These are phyloP conservation scores for Epinephelus awoara DNA, from an alignment of 2,797 vertebrate species.

Conservation along the genomic window DNA sequence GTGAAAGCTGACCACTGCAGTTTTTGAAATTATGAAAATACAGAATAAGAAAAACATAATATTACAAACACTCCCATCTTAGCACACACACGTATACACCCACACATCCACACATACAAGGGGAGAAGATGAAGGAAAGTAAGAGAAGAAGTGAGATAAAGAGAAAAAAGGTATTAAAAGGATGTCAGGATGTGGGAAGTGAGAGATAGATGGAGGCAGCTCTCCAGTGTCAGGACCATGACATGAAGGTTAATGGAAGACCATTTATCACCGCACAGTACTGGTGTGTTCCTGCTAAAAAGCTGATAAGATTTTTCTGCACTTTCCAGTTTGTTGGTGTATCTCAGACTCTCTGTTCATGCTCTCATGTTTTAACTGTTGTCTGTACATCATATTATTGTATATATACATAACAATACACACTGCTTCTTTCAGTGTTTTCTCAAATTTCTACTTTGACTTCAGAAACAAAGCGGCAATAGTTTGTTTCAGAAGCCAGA, in stretches of 20 bases:
- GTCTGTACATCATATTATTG: not conserved
- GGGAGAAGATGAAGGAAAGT: not conserved
- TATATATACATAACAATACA: not conserved
- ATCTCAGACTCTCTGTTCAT: slow-evolving; percentile 7
- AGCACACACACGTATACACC: not conserved
- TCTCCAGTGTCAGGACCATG: slow-evolving; percentile 59
- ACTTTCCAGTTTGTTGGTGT: not conserved
- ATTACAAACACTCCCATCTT: not conserved
- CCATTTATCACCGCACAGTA: slow-evolving; percentile 68
- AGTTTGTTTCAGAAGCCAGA: no score
- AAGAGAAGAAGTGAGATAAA: slow-evolving; percentile 9
- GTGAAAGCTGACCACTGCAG: not conserved
- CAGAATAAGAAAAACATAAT: not conserved
- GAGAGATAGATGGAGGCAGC: slow-evolving; percentile 62
- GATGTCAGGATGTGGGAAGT: slow-evolving; percentile 54
- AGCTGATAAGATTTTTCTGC: not conserved
- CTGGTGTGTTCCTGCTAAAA: slow-evolving; percentile 11
- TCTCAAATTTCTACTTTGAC: not conserved
- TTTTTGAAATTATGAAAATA: not conserved
- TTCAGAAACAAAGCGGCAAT: not conserved
- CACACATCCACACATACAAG: not conserved
- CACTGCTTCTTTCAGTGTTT: no score
- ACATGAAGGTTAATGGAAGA: slow-evolving; percentile 76
- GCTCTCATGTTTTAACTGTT: not conserved
- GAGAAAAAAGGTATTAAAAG: slow-evolving; percentile 55